These are phyloP conservation scores for Hypocryptadius cinnamomeus DNA, from an alignment of 2,113 vertebrate genomes.

Conservation along the genomic window DNA sequence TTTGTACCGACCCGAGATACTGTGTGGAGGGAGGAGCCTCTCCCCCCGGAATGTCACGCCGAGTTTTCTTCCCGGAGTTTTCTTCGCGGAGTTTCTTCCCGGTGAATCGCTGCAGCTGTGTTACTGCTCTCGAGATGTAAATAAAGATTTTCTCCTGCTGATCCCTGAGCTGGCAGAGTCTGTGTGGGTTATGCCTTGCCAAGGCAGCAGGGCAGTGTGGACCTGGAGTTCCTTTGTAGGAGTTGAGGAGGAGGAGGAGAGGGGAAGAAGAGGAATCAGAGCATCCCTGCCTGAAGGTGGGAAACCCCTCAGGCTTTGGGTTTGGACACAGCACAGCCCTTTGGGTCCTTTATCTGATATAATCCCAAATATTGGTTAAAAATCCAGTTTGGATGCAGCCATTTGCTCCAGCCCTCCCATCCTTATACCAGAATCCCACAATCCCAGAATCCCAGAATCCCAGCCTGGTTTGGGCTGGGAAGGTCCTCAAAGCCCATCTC, in stretches of 20 bases:
- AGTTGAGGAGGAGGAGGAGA: not conserved
- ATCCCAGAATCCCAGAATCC: not conserved
- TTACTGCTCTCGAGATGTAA: slow-evolving; percentile 1
- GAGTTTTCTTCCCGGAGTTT: not conserved
- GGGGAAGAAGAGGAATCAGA: not conserved
- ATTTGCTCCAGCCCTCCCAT: not conserved
- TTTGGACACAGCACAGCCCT: not conserved
- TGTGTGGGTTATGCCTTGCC: not conserved
- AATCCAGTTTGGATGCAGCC: not conserved
- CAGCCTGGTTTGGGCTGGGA: not conserved
- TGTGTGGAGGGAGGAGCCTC: not conserved
- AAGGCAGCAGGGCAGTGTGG: not conserved
- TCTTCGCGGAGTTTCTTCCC: not conserved
- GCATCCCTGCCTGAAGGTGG: not conserved
- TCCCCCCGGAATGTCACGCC: not conserved
- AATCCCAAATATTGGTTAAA: not conserved
- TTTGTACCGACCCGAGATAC: slow-evolving; percentile 7
- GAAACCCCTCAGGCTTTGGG: not conserved
- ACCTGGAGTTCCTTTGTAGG: not conserved
- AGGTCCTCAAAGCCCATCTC: not conserved
- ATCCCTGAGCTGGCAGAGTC: not conserved
- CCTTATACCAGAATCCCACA: not conserved
- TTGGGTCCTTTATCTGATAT: not conserved
- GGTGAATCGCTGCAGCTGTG: not conserved
- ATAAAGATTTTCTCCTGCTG: slow-evolving; percentile 50